phyloP scores from a whole-genome alignment of 2,888 invertebrate species.

The Electrophaes corylata region DNA sequence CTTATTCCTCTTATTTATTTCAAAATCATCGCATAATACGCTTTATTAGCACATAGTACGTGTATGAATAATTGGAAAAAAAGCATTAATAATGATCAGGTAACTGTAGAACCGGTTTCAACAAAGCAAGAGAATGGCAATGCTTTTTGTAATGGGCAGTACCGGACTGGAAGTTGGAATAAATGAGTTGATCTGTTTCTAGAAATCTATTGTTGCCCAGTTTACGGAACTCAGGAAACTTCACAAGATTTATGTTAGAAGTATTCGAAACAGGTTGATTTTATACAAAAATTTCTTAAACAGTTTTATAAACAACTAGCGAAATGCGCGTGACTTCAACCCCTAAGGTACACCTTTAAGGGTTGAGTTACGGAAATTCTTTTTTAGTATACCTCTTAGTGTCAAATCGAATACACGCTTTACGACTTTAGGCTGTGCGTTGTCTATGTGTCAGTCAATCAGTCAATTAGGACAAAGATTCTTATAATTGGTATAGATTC shows the following conservation, averaged over 20 bases:
- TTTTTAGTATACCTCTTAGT: no score
- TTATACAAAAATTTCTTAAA: not conserved
- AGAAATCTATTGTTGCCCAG: conserved; percentile 12
- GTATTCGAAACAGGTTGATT: not conserved
- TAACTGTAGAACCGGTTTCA: conserved; percentile 26
- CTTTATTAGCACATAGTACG: conserved; percentile 17
- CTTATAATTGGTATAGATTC: no score
- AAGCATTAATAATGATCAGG: conserved; percentile 19
- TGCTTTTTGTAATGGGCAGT: conserved; percentile 26
- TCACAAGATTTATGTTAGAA: not conserved
- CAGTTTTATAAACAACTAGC: no score
- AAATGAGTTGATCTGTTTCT: conserved; percentile 26
- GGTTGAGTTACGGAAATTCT: no score
- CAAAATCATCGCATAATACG: not conserved
- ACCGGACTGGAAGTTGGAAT: conserved; percentile 27
- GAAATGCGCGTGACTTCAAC: no score
- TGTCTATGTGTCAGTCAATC: no score
- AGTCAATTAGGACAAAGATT: no score
- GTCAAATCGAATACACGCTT: no score
- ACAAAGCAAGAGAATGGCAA: conserved; percentile 23
- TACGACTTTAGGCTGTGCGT: no score
- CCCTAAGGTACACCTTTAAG: no score
- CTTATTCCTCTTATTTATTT: not conserved
- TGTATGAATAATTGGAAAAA: conserved; percentile 22
- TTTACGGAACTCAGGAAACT: conserved; percentile 7